Base-by-base conservation (phyloP, 2,888 invertebrate species). In the Thumatha senex region DNA sequence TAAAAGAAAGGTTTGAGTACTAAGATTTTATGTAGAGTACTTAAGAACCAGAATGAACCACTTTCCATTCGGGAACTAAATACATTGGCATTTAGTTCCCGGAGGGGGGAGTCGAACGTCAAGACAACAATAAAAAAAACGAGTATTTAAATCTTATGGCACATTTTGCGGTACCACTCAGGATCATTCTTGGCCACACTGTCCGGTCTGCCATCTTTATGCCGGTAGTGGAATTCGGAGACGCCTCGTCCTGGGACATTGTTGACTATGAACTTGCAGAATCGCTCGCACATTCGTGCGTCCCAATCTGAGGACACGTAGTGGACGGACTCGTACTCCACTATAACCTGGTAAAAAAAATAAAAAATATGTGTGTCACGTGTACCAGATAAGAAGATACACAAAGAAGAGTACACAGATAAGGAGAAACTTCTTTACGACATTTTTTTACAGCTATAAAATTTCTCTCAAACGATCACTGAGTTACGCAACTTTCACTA, bases 161-260 rank as follows among this genome's bases (percentile, higher is more conserved):
- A 80, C 86, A 92, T 74, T 67, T 89, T 78, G 63, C 86, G 74
- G 78, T 87, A 94, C 94, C 94, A 94, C 52, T 91, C 87, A 0
- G 94, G 93, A 76, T 94, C 94, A 15, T 75, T 65, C 8, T 67
- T 67, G 8, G 87, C 76, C 0, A 75, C 82, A 8, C 67, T 58
- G 29, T 88, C 88, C 0, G 94, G 93, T 1, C 94, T 80, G 0
- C 94, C 94, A 8, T 80, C 88, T 9, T 76, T 78, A 72, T 94
- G 92, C 40, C 93, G 84, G 79, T 96, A 96, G 71, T 96, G 93
- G 89, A 95, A 95, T 80, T 96, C 96, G 0, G 94, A 94, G 29
- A 96, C 93, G 0, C 96, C 96, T 55, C 93, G 93, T 0, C 96
- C 96, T 0, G 90, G 87, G 0, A 94, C 79, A 0, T 94, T 94